phyloP scores from a whole-genome alignment of 1,140 invertebrate genomes.

The Drosophila watanabei region DNA sequence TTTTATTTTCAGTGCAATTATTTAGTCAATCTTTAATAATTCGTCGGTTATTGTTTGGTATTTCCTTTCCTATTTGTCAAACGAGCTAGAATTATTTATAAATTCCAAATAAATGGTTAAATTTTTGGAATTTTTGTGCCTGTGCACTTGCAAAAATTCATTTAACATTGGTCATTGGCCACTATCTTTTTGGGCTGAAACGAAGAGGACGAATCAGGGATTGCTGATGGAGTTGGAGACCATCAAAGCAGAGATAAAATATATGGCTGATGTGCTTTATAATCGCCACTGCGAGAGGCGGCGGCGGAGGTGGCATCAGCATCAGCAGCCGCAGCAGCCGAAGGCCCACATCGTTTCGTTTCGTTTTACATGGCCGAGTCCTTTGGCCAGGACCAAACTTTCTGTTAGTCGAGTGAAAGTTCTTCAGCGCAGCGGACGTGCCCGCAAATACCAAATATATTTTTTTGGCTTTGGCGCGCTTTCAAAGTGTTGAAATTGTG shows the following conservation, averaged over 20 bases:
- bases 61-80: background rate
- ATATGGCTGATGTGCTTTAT: conserved; percentile 40
- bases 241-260: conserved; percentile 39
- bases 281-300: conserved; percentile 25
- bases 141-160: conserved; percentile 13
- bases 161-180: conserved; percentile 15
- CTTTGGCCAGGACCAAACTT: conserved; percentile 38
- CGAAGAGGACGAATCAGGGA: background rate
- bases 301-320: too few species aligned
- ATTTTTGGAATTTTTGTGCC: background rate
- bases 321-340: conserved; percentile 19
- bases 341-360: conserved; percentile 20
- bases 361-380: conserved; percentile 41
- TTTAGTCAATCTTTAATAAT: background rate
- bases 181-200: conserved; percentile 2
- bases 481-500: conserved; percentile 28
- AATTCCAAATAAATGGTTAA: too few species aligned
- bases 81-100: conserved; percentile 13
- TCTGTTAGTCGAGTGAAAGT: conserved; percentile 57
- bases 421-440: conserved; percentile 56
- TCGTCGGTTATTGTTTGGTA: background rate
- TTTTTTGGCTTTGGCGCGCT: conserved; percentile 35
- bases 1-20: background rate
- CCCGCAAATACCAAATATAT: conserved; percentile 8
- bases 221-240: conserved; percentile 17